Percentiles rank a stretch among this genome's conserved stretches.
phyloP scores from a whole-genome alignment of 2,113 vertebrate genomes.

The Physeter macrocephalus region DNA sequence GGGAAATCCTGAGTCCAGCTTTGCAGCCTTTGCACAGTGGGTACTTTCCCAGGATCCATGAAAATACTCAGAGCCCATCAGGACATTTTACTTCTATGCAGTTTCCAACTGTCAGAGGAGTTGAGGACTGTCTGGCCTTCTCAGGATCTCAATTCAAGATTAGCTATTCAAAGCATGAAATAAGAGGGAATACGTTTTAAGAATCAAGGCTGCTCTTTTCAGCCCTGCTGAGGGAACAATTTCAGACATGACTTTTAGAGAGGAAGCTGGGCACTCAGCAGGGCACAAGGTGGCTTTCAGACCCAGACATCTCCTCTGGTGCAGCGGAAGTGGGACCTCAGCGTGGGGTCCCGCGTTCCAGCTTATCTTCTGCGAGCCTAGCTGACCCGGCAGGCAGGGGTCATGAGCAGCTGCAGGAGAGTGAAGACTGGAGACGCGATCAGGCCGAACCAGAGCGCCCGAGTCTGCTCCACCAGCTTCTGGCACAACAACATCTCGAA shows the following conservation, averaged over 20 bases:
- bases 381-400: constrained; percentile 95
- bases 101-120: background rate
- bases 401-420: constrained; percentile 97
- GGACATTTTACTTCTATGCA: background rate
- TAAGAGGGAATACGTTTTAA: background rate
- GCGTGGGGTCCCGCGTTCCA: background rate
- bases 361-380: constrained; percentile 63
- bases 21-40: background rate
- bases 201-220: background rate
- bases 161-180: background rate
- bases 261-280: background rate
- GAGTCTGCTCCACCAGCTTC: constrained; percentile 91
- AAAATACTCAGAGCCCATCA: background rate
- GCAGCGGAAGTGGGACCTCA: background rate
- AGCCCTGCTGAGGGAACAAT: background rate
- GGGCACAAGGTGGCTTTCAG: background rate
- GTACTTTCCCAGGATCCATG: background rate
- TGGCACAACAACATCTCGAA: constrained; percentile 98
- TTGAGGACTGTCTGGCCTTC: background rate
- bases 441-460: constrained; percentile 95
- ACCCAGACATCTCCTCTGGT: background rate
- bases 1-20: background rate
- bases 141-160: background rate
- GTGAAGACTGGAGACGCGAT: constrained; percentile 96
- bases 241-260: background rate